Conservation (phyloP, 2,797 vertebrate species). For the Darevskia mixta region DNA sequence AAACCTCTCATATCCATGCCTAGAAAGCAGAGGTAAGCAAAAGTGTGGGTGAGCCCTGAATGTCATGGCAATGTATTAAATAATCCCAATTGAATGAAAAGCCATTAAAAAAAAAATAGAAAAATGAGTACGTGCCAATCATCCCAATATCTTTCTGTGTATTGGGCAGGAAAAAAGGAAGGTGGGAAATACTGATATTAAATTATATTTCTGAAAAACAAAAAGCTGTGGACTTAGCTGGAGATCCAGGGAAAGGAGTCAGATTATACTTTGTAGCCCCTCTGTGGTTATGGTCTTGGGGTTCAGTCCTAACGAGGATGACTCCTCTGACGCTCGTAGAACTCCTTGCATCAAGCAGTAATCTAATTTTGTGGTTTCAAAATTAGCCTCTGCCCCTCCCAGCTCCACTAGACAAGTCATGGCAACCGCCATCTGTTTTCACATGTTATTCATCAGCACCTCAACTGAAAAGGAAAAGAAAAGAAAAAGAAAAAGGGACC, state of each 20-base stretch:
- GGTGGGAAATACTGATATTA: not conserved
- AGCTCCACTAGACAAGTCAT: not conserved
- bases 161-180: not conserved
- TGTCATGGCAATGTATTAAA: not conserved
- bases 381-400: conserved; percentile 13
- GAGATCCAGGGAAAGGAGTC: not conserved
- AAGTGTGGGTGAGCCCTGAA: too few relatives aligned
- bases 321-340: not conserved
- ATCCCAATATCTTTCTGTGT: not conserved
- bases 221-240: not conserved
- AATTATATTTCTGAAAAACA: not conserved
- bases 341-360: not conserved
- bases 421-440: conserved; percentile 12
- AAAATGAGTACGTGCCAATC: not conserved
- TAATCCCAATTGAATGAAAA: not conserved
- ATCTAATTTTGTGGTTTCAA: not conserved
- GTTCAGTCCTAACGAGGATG: not conserved
- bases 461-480: not conserved
- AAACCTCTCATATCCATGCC: too few relatives aligned
- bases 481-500: too few relatives aligned
- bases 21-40: too few relatives aligned
- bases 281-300: not conserved
- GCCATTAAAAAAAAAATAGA: not conserved
- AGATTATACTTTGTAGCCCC: not conserved
- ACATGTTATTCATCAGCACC: not conserved